A percentile compares a stretch with the other conserved stretches of the same genome.
phyloP scores from a whole-genome alignment of 2,113 vertebrate species.

The Seriola dumerili region DNA sequence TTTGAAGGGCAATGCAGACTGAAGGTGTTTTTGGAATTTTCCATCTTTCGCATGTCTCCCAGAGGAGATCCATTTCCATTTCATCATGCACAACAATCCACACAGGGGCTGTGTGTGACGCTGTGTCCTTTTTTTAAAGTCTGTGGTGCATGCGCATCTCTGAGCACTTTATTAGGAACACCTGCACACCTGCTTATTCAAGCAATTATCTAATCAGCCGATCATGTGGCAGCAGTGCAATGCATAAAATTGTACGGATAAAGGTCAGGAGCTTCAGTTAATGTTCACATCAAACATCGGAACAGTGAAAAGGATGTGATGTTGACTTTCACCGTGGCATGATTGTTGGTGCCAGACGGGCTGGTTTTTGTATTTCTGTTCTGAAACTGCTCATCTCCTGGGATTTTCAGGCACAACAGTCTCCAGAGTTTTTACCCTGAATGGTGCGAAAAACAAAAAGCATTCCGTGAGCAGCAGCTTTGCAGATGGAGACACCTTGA shows the following conservation, averaged over 20 bases:
- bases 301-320: too few species aligned
- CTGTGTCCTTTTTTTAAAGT: background rate
- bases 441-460: background rate
- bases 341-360: too few species aligned
- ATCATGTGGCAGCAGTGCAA: background rate
- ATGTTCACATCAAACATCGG: too few species aligned
- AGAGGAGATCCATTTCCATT: background rate
- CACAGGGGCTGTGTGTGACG: background rate
- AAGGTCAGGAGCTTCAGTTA: background rate
- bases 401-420: background rate
- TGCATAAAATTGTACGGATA: background rate
- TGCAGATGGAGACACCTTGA: background rate
- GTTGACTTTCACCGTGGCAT: too few species aligned
- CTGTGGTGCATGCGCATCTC: background rate
- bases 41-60: background rate
- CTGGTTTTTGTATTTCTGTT: background rate
- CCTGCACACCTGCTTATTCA: background rate
- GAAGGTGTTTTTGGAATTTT: background rate
- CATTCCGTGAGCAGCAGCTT: background rate
- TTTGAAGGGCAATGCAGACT: background rate
- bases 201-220: background rate
- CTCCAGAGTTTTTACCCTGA: background rate
- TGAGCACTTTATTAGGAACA: background rate
- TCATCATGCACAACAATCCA: background rate
- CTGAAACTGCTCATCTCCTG: background rate